Evolutionary conservation across 2,888 invertebrate genomes (phyloP).

Genomic region (Caenorhabditis sinica): DNA sequence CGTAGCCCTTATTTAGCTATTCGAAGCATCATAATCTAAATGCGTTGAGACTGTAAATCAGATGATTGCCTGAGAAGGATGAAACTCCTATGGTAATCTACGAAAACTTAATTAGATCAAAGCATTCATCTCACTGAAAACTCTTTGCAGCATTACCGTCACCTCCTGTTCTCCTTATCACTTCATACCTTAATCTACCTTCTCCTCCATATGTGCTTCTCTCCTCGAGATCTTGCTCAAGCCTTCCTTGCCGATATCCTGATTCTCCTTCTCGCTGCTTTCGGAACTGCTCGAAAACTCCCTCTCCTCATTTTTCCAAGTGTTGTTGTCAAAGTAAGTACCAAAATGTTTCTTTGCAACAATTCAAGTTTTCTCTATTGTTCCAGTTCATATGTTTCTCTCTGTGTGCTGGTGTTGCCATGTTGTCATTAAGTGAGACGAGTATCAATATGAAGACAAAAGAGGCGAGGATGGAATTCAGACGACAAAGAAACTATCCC

Average conservation of each 20-base stretch:
- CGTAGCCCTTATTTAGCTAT: too few species aligned
- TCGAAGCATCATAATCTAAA: too few species aligned
- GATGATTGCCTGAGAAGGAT: too few species aligned
- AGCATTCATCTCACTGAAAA: background rate
- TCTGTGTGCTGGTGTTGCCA: conserved; percentile 60
- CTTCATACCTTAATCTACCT: conserved; percentile 56
- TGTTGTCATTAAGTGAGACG: conserved; percentile 58
- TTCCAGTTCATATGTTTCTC: conserved; percentile 64
- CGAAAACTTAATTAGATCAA: too few species aligned
- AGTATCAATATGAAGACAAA: conserved; percentile 60
- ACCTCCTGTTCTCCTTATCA: conserved; percentile 50
- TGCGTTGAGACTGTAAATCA: too few species aligned
- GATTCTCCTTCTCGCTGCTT: conserved; percentile 43
- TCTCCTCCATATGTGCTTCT: conserved; percentile 49
- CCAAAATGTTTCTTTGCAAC: background rate
- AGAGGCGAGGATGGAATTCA: conserved; percentile 63
- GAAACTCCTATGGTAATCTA: too few species aligned
- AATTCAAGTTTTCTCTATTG: conserved; percentile 14
- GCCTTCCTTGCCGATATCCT: conserved; percentile 57
- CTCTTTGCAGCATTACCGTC: conserved; percentile 56
- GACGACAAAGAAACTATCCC: conserved; percentile 62
- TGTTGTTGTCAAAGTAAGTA: conserved; percentile 47
- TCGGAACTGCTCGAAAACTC: conserved; percentile 52
- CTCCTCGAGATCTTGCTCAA: conserved; percentile 50
- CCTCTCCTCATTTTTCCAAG: conserved; percentile 56